Evolutionary conservation across 1,140 invertebrate species (phyloP), one percentile per base, ranked within the genome.

Genomic region (Magallana angulata): DNA sequence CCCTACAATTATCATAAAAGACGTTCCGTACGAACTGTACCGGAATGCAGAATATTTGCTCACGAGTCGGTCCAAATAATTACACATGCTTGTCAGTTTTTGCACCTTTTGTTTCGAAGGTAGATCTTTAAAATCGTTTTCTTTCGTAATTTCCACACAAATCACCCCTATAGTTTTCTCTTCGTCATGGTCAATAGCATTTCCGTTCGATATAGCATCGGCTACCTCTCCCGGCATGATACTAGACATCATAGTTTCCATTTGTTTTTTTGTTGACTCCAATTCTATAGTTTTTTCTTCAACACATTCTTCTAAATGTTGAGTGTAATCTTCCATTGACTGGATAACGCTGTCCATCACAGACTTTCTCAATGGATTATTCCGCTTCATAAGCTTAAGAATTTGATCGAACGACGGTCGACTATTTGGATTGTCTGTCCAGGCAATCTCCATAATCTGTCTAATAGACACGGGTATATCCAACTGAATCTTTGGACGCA

Each of bases 311-410:
- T 93, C 92, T 64, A 93, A 85, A 64, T 92, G 91, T 12, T 81
- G 36, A 0, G 90, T 91, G 85, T 93, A 93, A 18, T 92, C 90
- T 81, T 93, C 93, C 91, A 93, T 91, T 14, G 91, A 88, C 76
- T 92, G 89, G 89, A 93, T 92, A 90, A 93, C 93, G 85, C 87
- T 89, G 86, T 93, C 92, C 81, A 93, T 71, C 11, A 93, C 88
- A 1, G 91, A 87, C 82, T 91, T 93, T 24, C 87, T 81, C 14
- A 82, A n/a, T 30, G 88, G 84, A 18, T 86, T 83, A 6, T 84
- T 82, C 18, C 88, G 85, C 83, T 85, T 88, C n/a, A 93, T 36
- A 82, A 91, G 89, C 76, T 89, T 90, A 0, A 87, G 24, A 12
- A 93, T 90, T 82, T 92, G 90, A 8, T 92, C 91, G 83, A 93